phyloP scores from a whole-genome alignment of 2,888 invertebrate genomes.

The Protonemura montana region DNA sequence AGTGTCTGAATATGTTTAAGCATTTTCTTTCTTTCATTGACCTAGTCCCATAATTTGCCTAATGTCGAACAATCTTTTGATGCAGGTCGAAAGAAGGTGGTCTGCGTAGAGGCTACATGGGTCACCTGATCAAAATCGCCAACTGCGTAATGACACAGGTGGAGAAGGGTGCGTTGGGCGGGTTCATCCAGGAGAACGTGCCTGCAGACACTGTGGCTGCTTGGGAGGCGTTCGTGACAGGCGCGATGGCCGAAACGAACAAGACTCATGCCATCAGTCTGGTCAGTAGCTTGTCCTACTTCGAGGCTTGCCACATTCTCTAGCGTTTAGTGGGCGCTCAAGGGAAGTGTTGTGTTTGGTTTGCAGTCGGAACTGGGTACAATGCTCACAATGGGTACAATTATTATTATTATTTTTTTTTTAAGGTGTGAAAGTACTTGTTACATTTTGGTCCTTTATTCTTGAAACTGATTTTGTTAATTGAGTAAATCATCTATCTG shows the following conservation, averaged over 20 bases:
- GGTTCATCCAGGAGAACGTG: conserved; percentile 57
- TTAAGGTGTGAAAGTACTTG: too few relatives aligned
- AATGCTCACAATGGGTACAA: too few relatives aligned
- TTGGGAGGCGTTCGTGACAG: conserved; percentile 60
- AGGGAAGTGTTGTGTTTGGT: not conserved
- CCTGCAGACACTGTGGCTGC: conserved; percentile 57
- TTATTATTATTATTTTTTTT: too few relatives aligned
- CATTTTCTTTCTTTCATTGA: too few relatives aligned
- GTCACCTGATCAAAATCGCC: conserved; percentile 66
- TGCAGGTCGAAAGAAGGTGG: conserved; percentile 52
- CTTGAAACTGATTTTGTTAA: too few relatives aligned
- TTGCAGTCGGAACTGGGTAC: not conserved
- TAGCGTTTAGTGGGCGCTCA: not conserved
- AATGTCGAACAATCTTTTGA: too few relatives aligned
- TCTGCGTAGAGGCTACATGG: conserved; percentile 67
- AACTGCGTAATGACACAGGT: conserved; percentile 59
- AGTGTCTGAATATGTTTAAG: too few relatives aligned
- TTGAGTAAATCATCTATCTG: too few relatives aligned
- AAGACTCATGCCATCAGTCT: conserved; percentile 55
- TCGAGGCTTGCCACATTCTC: not conserved
- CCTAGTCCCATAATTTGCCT: too few relatives aligned
- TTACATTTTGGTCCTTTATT: too few relatives aligned
- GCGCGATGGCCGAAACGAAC: conserved; percentile 57
- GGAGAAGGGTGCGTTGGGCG: conserved; percentile 58
- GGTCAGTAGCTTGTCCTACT: conserved; percentile 52